Percentiles rank a stretch among this genome's conserved stretches.
Evolutionary conservation across 2,797 vertebrate species (phyloP).

Genomic region (Lophius americanus): DNA sequence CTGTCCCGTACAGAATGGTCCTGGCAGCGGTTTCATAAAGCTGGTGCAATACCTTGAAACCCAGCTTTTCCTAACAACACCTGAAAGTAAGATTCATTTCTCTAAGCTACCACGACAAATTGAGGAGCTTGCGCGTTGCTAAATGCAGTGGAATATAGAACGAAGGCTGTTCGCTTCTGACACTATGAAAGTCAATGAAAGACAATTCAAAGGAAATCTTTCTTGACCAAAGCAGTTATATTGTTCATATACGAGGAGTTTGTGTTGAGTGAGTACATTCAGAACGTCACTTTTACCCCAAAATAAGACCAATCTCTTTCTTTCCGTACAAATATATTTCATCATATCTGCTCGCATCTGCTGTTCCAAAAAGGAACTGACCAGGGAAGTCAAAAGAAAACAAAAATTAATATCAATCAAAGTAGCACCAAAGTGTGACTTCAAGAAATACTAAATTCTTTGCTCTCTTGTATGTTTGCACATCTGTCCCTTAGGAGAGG

Average conservation of each 20-base stretch:
- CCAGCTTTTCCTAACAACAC: slow-evolving; percentile 4
- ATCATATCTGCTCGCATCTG: slow-evolving; percentile 8
- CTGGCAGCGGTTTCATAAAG: not conserved
- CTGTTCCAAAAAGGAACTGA: not conserved
- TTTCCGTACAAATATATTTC: slow-evolving; percentile 27
- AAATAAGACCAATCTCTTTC: slow-evolving; percentile 7
- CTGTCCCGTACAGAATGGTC: slow-evolving; percentile 10
- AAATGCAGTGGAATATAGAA: slow-evolving; percentile 14
- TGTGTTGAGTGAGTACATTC: not conserved
- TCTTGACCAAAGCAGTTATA: not conserved
- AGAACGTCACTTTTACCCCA: slow-evolving; percentile 4
- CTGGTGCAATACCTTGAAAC: not conserved
- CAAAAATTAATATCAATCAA: not conserved
- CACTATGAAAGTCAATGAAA: slow-evolving; percentile 11
- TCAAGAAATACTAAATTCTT: not conserved
- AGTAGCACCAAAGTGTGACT: not conserved
- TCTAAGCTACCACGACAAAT: slow-evolving; percentile 4
- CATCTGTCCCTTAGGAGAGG: not conserved
- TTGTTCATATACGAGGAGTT: slow-evolving; percentile 1
- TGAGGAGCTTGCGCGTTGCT: slow-evolving; percentile 18
- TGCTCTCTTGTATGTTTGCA: not conserved
- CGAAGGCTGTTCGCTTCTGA: slow-evolving; percentile 27
- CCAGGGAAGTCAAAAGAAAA: not conserved
- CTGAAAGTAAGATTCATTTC: slow-evolving; percentile 19
- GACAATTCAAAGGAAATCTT: not conserved